phyloP scores from a whole-genome alignment of 2,113 vertebrate genomes.

The Eudyptes chrysolophus region DNA sequence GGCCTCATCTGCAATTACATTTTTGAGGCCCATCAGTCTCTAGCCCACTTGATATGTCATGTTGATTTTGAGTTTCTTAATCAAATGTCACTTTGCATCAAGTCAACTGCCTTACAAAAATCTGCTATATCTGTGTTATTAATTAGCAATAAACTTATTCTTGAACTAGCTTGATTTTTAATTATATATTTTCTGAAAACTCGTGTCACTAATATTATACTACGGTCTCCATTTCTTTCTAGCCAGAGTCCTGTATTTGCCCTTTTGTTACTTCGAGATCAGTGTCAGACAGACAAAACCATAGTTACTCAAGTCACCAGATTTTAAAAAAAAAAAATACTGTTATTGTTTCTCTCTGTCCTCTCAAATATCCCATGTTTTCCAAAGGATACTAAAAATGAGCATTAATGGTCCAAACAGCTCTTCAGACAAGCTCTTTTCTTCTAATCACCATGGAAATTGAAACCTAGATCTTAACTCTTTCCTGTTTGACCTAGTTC shows the following conservation, averaged over 20 bases:
- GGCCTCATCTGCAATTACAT: constrained; percentile 25
- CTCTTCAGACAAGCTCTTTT: not conserved
- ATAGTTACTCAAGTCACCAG: not conserved
- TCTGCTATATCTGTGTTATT: constrained; percentile 3
- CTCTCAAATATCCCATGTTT: not conserved
- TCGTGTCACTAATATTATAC: not conserved
- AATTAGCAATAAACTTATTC: constrained; percentile 7
- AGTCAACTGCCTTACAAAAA: constrained; percentile 19
- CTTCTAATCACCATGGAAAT: not conserved
- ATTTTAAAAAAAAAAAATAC: not conserved
- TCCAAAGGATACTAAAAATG: not conserved
- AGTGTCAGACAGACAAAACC: not conserved
- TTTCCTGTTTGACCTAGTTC: not conserved
- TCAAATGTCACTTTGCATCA: constrained; percentile 56
- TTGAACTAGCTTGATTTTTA: too few species aligned
- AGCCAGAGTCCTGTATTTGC: not conserved
- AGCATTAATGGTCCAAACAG: not conserved
- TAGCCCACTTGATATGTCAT: constrained; percentile 40
- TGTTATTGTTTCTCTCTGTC: not conserved
- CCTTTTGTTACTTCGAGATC: not conserved
- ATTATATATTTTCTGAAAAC: not conserved
- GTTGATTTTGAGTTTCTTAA: constrained; percentile 61
- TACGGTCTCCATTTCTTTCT: not conserved
- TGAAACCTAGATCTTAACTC: not conserved
- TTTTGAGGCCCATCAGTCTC: constrained; percentile 33